These are phyloP conservation scores for Neoseiulus cucumeris DNA, from an alignment of 1,140 invertebrate genomes.

Conservation along the genomic window DNA sequence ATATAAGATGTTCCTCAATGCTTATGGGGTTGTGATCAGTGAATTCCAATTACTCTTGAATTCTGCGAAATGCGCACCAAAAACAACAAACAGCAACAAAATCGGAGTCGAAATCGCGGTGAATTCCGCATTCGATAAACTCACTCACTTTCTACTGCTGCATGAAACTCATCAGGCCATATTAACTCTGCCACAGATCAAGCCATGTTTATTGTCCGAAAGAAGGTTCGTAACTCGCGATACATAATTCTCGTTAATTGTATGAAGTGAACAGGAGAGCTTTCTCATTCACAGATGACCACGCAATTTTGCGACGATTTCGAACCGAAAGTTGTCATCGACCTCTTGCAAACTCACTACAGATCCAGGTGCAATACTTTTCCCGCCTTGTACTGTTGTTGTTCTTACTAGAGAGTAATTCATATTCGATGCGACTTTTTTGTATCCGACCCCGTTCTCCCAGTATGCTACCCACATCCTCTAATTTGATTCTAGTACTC, in stretches of 20 bases:
- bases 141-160: not conserved
- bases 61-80: no score
- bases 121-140: no score
- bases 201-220: not conserved
- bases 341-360: not conserved
- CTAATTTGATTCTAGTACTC: not conserved
- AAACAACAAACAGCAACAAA: no score
- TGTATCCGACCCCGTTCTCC: not conserved
- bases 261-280: not conserved
- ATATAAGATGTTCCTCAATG: no score
- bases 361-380: not conserved
- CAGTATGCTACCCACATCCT: not conserved
- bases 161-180: not conserved
- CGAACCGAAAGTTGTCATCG: not conserved
- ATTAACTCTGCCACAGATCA: not conserved
- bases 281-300: not conserved
- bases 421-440: not conserved
- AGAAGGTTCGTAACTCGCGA: not conserved
- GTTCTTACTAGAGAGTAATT: not conserved
- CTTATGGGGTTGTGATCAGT: no score
- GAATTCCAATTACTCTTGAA: no score
- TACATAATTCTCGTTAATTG: not conserved
- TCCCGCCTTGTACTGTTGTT: not conserved
- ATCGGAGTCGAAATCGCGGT: no score
- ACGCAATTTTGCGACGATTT: not conserved